Percentiles rank a stretch among this genome's conserved stretches.
Evolutionary conservation across 2,797 vertebrate genomes (phyloP).

Genomic region (Sciurus carolinensis): DNA sequence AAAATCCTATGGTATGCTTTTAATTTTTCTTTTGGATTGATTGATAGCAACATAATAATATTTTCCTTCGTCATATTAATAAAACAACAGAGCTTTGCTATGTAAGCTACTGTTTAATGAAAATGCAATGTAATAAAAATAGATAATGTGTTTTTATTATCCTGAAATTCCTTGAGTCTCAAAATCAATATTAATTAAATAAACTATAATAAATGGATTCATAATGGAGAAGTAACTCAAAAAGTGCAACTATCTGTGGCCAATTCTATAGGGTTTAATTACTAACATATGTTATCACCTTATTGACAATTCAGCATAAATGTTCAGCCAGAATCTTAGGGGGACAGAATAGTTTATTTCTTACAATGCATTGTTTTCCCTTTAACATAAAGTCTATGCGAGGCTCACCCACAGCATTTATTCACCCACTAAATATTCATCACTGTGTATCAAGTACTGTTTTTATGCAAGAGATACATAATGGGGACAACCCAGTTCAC

Average conservation of each 20-base stretch:
- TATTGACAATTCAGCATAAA: conserved; percentile 67
- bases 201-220: conserved; percentile 39
- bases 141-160: conserved; percentile 46
- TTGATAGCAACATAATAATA: neutral
- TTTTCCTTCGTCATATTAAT: conserved; percentile 40
- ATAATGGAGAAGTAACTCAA: conserved; percentile 47
- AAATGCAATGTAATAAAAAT: conserved; percentile 52
- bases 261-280: conserved; percentile 42
- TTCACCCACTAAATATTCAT: neutral
- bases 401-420: neutral
- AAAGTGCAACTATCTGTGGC: conserved; percentile 18
- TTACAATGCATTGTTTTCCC: neutral
- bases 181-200: conserved; percentile 79
- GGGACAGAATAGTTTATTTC: neutral
- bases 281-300: conserved; percentile 6
- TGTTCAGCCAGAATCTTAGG: conserved; percentile 2
- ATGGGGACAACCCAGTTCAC: neutral
- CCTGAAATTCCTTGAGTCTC: conserved; percentile 38
- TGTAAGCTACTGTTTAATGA: conserved; percentile 49
- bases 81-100: neutral
- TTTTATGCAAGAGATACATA: neutral
- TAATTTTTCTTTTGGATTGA: conserved; percentile 26
- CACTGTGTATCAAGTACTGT: neutral
- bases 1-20: neutral
- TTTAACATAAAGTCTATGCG: neutral